Evolutionary conservation across 2,888 invertebrate species (phyloP).

Genomic region (Heliconius ethilla): DNA sequence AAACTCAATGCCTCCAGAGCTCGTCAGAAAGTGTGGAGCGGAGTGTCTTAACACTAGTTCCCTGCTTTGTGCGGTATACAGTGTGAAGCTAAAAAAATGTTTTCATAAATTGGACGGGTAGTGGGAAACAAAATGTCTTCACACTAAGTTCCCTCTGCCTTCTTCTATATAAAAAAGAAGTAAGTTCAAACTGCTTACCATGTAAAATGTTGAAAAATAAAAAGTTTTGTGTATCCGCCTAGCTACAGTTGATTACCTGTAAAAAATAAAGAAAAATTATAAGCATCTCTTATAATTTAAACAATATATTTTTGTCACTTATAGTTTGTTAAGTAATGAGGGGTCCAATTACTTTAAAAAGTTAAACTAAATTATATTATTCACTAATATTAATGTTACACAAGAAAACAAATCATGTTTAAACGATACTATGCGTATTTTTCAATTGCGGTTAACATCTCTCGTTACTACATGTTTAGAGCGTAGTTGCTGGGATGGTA

Average conservation of each 20-base stretch:
- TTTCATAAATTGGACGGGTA: no score
- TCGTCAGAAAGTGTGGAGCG: no score
- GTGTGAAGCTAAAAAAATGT: not conserved
- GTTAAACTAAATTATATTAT: not conserved
- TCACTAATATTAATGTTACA: not conserved
- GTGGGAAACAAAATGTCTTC: no score
- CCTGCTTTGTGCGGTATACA: not conserved
- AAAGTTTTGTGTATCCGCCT: not conserved
- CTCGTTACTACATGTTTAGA: not conserved
- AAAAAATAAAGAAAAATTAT: conserved; percentile 14
- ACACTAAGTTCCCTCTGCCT: no score
- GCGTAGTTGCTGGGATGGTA: not conserved
- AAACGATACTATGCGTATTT: not conserved
- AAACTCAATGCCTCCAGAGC: not conserved
- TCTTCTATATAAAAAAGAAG: no score
- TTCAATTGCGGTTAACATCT: not conserved
- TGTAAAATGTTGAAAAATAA: not conserved
- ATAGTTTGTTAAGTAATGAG: no score
- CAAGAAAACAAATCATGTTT: not conserved
- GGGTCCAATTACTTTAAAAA: not conserved
- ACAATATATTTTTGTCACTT: not conserved
- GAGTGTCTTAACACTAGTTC: not conserved
- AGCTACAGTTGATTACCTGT: conserved; percentile 8
- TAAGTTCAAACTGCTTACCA: not conserved
- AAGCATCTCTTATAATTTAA: not conserved